phyloP scores from a whole-genome alignment of 2,113 vertebrate genomes.

The Pseudopodoces humilis region DNA sequence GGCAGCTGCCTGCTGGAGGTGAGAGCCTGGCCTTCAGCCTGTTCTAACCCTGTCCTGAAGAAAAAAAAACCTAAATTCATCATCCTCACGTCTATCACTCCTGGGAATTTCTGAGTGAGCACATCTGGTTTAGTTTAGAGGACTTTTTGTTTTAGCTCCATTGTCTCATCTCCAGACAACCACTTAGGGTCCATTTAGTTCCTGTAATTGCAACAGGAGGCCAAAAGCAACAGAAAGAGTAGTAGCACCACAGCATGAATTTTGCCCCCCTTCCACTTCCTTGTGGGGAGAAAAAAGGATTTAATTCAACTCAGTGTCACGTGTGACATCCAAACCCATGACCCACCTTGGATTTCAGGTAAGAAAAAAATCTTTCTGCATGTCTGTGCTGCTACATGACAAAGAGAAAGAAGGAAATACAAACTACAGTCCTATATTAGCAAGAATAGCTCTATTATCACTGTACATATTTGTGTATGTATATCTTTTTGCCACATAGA shows the following conservation, averaged over 20 bases:
- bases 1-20: neutral
- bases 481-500: constrained; percentile 25
- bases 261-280: neutral
- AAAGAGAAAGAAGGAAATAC: neutral
- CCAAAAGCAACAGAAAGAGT: neutral
- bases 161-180: neutral
- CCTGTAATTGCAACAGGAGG: neutral
- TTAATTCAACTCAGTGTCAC: neutral
- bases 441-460: constrained; percentile 49
- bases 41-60: neutral
- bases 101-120: neutral
- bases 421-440: constrained; percentile 22
- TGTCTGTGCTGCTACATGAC: neutral
- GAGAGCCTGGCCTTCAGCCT: neutral
- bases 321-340: neutral
- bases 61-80: neutral
- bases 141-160: neutral
- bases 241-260: constrained; percentile 36
- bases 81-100: neutral
- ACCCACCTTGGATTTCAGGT: neutral
- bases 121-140: rapidly evolving
- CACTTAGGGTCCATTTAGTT: neutral
- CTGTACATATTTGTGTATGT: neutral
- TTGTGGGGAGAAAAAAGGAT: neutral
- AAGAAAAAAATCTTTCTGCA: neutral